A percentile compares a stretch with the other conserved stretches of the same genome.
These are phyloP conservation scores for Oreochromis spilurus DNA, from an alignment of 2,113 vertebrate species.

Conservation along the genomic window DNA sequence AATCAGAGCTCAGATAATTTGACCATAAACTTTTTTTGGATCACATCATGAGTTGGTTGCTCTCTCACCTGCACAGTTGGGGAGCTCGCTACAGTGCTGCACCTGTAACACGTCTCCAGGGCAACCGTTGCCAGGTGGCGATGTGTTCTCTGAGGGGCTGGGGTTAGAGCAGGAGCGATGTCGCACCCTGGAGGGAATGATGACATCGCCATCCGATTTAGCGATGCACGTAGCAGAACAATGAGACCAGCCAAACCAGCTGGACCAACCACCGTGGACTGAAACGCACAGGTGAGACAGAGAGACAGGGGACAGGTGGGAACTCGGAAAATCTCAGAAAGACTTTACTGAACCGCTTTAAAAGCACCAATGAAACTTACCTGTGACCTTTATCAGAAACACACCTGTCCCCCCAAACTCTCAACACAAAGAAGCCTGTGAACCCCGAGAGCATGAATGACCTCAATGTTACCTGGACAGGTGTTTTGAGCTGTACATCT, in stretches of 20 bases:
- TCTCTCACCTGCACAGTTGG: slow-evolving; percentile 53
- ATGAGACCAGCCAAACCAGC: slow-evolving; percentile 24
- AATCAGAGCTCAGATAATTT: neutral
- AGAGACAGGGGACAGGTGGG: neutral
- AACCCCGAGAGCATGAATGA: neutral
- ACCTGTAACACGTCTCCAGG: neutral
- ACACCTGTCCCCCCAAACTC: neutral
- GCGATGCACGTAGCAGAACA: slow-evolving; percentile 35
- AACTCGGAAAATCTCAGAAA: neutral
- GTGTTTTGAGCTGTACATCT: neutral
- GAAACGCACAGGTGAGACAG: neutral
- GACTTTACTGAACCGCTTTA: neutral
- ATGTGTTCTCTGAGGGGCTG: slow-evolving; percentile 11
- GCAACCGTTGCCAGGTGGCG: slow-evolving; percentile 25
- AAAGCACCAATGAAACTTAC: neutral
- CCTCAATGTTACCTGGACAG: slow-evolving; percentile 47
- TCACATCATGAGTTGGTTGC: rapidly evolving
- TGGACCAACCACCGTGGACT: slow-evolving; percentile 59
- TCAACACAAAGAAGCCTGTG: neutral
- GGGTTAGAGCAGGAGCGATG: slow-evolving; percentile 40
- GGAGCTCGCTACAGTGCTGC: slow-evolving; percentile 32
- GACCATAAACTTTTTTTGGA: rapidly evolving
- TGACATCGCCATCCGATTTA: neutral
- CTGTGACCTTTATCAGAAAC: neutral
- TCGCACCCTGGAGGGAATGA: neutral